Base-by-base conservation (phyloP, 2,797 vertebrate species). In the Hemibagrus guttatus region DNA sequence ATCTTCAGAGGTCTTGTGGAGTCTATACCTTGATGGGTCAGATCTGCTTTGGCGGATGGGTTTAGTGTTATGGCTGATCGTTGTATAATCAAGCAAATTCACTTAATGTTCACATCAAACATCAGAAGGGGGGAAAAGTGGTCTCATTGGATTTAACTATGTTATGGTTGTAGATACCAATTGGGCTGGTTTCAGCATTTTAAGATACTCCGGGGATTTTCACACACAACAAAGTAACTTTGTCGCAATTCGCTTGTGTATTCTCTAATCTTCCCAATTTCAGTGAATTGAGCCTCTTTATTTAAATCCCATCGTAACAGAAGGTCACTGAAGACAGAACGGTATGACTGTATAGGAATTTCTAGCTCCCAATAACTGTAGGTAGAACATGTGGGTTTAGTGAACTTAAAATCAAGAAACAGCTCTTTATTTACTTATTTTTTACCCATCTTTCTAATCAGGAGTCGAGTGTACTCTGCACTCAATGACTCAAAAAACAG, bases 401-500 rank as follows among this genome's bases (percentile, higher is more conserved):
- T 14, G 39, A 13, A 23, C 39, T 72, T 26, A 26, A 8, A 49
- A 8, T 49, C 46, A 7, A 49, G 46, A 49, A 49, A 49, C 46
- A 49, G 9, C 6, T 49, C 46, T 49, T 9, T 6, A 6, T 46
- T 46, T 46, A 3, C 8, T 26, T 61, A 26, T 63, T 63, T n/a
- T 31, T 31, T 1, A 64, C 63, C 1, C 63, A 31, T 68, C 31
- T 68, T 68, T 35, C 35, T 71, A 42, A 71, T 52, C 26, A 16
- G 23, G 11, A 11, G 7, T 54, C 14, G 28, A 1, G 1, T 39
- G 35, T 49, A 46, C 46, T 46, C 54, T 35, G 28, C 3, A 42
- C 56, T 39, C 54, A 23, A 3, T 52, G 87, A 79, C 81, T 89
- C 86, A 93, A 92, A 88, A 89, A 95, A 93, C 92, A 94, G 92